Conservation (phyloP, 2,888 invertebrate genomes). For the Ischnus inquisitorius region DNA sequence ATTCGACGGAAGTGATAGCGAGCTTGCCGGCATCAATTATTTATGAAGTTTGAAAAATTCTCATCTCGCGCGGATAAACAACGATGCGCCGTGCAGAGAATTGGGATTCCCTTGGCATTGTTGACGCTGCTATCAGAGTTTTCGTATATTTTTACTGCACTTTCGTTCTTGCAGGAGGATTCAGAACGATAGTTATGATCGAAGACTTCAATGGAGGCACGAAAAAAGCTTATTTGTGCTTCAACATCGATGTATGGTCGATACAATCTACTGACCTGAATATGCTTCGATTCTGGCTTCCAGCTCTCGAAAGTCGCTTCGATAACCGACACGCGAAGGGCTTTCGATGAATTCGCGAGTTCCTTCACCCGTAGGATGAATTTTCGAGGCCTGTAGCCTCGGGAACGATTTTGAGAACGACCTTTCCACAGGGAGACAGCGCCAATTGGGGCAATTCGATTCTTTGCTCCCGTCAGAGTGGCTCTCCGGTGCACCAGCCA, state of each 20-base stretch:
- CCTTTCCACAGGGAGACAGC: constrained; percentile 19
- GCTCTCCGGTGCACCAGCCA: not conserved
- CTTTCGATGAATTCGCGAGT: constrained; percentile 28
- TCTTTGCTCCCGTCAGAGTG: constrained; percentile 2
- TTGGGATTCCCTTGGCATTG: not conserved
- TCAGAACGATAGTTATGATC: constrained; percentile 1
- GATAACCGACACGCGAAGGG: not conserved
- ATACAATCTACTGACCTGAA: constrained; percentile 22
- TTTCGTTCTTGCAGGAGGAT: not conserved
- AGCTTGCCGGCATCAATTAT: constrained; percentile 25
- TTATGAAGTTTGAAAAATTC: constrained; percentile 6
- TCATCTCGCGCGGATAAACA: not conserved
- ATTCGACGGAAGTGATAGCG: constrained; percentile 5
- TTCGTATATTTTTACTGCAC: not conserved
- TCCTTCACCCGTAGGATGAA: not conserved
- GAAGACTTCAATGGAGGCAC: not conserved
- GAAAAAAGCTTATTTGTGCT: not conserved
- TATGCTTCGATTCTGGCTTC: not conserved
- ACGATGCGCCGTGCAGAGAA: constrained; percentile 1
- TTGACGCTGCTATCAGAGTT: not conserved
- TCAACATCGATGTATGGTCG: not conserved
- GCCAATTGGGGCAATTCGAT: constrained; percentile 54
- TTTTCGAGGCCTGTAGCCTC: constrained; percentile 11
- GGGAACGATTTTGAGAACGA: constrained; percentile 14
- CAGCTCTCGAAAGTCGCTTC: constrained; percentile 3